Conservation (phyloP, 2,113 vertebrate genomes). For the Jacana jacana region DNA sequence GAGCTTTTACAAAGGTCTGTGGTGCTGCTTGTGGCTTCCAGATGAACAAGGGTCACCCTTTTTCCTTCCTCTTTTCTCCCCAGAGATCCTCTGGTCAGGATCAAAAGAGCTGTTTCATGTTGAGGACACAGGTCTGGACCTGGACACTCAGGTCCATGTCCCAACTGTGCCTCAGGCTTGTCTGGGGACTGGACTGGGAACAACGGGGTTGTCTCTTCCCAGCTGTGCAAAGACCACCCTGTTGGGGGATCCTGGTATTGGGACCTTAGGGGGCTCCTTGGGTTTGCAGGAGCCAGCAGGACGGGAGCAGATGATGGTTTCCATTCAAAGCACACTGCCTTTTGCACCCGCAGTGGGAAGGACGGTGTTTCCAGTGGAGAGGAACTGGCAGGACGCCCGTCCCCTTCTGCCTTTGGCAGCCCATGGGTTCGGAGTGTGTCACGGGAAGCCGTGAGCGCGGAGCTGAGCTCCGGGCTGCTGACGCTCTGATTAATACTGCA, state of each 20-base stretch:
- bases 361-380: not conserved
- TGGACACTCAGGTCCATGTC: not conserved
- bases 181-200: not conserved
- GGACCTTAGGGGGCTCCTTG: not conserved
- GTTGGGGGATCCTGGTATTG: rapidly evolving
- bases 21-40: not conserved
- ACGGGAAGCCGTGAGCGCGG: rapidly evolving
- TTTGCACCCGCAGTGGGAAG: not conserved
- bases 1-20: not conserved
- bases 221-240: rapidly evolving
- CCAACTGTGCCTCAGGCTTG: not conserved
- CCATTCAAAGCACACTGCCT: not conserved
- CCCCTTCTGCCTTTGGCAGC: not conserved
- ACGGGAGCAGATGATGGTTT: not conserved
- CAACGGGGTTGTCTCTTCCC: not conserved
- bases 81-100: not conserved
- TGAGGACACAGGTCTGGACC: not conserved
- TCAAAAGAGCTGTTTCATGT: not conserved
- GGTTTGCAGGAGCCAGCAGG: not conserved
- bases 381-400: not conserved
- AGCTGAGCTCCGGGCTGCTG: not conserved
- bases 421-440: not conserved
- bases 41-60: not conserved
- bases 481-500: constrained; percentile 24
- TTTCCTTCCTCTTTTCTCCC: not conserved